These are phyloP conservation scores for Myotis myotis DNA, from an alignment of 2,797 vertebrate genomes.

Conservation along the genomic window DNA sequence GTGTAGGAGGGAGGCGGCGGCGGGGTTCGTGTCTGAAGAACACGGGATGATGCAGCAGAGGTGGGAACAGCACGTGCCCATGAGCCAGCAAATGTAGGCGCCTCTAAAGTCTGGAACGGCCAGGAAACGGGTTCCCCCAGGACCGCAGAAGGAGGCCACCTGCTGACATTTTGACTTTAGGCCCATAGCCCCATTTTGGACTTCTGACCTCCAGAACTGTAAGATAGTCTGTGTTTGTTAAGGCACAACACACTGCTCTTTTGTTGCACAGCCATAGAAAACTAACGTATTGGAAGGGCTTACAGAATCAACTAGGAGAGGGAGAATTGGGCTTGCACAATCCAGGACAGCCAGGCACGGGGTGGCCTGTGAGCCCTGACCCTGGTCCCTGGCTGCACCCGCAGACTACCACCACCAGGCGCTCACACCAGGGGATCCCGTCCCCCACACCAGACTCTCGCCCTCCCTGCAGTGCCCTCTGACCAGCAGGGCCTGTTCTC, in stretches of 20 bases:
- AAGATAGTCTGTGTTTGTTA: too few species aligned
- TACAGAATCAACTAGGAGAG: rapidly evolving
- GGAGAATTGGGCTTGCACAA: too few species aligned
- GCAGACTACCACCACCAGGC: not conserved
- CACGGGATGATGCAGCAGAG: rapidly evolving
- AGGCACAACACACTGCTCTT: not conserved
- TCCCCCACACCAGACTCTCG: not conserved
- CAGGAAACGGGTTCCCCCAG: rapidly evolving
- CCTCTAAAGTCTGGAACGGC: not conserved
- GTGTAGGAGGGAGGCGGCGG: too few species aligned
- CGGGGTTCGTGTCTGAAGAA: too few species aligned
- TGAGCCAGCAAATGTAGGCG: not conserved
- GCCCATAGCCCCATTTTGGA: too few species aligned
- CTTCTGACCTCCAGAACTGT: not conserved
- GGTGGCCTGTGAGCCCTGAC: rapidly evolving
- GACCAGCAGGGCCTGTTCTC: not conserved
- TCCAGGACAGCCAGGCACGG: too few species aligned
- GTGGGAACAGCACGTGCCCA: rapidly evolving
- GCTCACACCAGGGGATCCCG: too few species aligned
- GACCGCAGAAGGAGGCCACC: not conserved
- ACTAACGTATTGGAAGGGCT: rapidly evolving
- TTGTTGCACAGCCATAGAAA: too few species aligned
- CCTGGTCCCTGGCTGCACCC: rapidly evolving
- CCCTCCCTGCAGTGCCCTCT: rapidly evolving
- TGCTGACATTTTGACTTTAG: not conserved